Conservation (phyloP, 1,140 invertebrate species). For the Caenorhabditis tropicalis region DNA sequence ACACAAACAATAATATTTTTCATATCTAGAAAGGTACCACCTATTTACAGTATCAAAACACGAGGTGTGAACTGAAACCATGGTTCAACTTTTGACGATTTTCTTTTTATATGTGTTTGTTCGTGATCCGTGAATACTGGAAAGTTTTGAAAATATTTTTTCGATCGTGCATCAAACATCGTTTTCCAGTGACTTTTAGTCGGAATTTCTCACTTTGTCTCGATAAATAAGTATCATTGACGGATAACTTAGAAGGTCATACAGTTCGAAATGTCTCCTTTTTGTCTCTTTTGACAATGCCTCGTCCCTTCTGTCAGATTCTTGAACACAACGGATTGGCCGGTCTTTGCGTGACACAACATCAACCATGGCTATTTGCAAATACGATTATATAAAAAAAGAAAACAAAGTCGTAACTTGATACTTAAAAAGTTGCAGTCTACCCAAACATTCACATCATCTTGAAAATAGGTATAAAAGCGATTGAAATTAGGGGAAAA, state of each 20-base stretch:
- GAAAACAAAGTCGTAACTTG: constrained; percentile 22
- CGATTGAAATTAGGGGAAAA: background rate
- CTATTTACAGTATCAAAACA: too few relatives aligned
- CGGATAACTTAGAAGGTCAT: background rate
- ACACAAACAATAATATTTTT: too few relatives aligned
- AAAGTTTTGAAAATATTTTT: too few relatives aligned
- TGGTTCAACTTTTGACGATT: too few relatives aligned
- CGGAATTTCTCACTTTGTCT: too few relatives aligned
- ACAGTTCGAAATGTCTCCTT: constrained; percentile 9
- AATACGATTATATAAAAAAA: constrained; percentile 24
- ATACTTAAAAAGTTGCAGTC: background rate
- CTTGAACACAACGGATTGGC: background rate
- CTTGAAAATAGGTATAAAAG: constrained; percentile 12
- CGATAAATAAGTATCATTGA: too few relatives aligned
- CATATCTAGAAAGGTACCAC: too few relatives aligned
- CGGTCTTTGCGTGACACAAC: background rate
- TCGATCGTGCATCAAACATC: too few relatives aligned
- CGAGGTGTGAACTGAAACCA: too few relatives aligned
- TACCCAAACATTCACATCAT: constrained; percentile 7
- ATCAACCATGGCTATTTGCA: constrained; percentile 5
- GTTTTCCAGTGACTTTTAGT: background rate
- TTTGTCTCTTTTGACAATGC: background rate
- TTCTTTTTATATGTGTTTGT: too few relatives aligned
- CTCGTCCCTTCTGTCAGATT: background rate
- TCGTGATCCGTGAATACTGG: too few relatives aligned